Percentiles rank a stretch among this genome's conserved stretches.
Evolutionary conservation across 2,888 invertebrate species (phyloP).

Genomic region (Xanthostigma xanthostigma): DNA sequence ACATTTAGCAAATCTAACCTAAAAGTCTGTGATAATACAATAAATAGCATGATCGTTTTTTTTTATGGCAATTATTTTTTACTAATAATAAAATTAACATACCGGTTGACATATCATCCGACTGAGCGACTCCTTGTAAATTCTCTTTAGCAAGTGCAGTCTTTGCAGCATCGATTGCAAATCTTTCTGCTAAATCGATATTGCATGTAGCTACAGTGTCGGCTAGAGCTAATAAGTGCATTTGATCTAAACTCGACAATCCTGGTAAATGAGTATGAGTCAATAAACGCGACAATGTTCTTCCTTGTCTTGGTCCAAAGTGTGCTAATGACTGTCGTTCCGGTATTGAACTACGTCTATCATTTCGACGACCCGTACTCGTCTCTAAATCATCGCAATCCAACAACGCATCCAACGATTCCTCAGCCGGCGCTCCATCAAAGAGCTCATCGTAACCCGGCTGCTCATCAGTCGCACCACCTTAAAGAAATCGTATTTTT

Average conservation of each 20-base stretch:
- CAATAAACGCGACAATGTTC: constrained; percentile 72
- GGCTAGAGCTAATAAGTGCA: constrained; percentile 96
- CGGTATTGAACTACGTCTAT: constrained; percentile 53
- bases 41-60: too few relatives aligned
- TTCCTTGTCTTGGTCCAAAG: constrained; percentile 75
- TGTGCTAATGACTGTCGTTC: constrained; percentile 66
- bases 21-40: too few relatives aligned
- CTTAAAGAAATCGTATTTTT: constrained; percentile 12
- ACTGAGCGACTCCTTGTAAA: constrained; percentile 33
- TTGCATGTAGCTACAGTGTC: constrained; percentile 94
- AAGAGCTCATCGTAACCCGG: constrained; percentile 83
- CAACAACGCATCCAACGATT: constrained; percentile 64
- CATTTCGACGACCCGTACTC: constrained; percentile 32
- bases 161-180: constrained; percentile 54
- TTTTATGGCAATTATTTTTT: too few relatives aligned
- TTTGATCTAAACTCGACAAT: constrained; percentile 91
- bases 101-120: constrained; percentile 38
- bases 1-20: too few relatives aligned
- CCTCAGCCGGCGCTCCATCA: constrained; percentile 63
- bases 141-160: constrained; percentile 51
- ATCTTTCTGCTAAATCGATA: constrained; percentile 71
- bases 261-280: constrained; percentile 94
- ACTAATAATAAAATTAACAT: neutral
- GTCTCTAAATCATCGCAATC: constrained; percentile 44
- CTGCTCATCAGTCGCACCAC: constrained; percentile 5